Percentiles rank a stretch among this genome's conserved stretches.
phyloP scores from a whole-genome alignment of 2,113 vertebrate species.

The Microcebus lehilahytsara region DNA sequence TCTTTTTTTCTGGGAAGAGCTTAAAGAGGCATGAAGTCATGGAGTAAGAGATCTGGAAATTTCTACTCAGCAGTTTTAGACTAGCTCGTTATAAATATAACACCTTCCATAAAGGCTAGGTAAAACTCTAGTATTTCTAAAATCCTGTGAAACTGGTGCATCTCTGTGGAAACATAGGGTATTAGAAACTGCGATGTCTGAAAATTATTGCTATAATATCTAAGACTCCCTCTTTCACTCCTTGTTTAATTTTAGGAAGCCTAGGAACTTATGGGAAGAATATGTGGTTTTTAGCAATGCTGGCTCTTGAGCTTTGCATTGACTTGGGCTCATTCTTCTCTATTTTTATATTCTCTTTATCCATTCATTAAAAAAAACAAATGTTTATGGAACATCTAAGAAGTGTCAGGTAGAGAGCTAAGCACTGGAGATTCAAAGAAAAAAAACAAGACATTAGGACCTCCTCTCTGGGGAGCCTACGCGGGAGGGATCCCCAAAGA shows the following conservation, averaged over 20 bases:
- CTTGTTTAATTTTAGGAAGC: neutral
- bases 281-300: neutral
- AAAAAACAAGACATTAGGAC: neutral
- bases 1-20: neutral
- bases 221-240: neutral
- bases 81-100: slow-evolving; percentile 28
- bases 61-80: slow-evolving; percentile 43
- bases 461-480: neutral
- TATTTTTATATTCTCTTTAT: neutral
- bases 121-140: slow-evolving; percentile 10
- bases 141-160: neutral
- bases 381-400: neutral
- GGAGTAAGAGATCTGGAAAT: slow-evolving; percentile 25
- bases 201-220: slow-evolving; percentile 49
- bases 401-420: neutral
- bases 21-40: neutral
- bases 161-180: neutral
- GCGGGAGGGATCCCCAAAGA: neutral
- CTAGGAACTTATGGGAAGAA: neutral
- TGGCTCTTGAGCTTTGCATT: neutral
- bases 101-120: neutral
- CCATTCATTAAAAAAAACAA: neutral
- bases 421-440: neutral
- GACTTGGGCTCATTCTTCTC: neutral
- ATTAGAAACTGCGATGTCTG: slow-evolving; percentile 1